Evolutionary conservation across 2,888 invertebrate species (phyloP).

Genomic region (Flexamia atlantica): DNA sequence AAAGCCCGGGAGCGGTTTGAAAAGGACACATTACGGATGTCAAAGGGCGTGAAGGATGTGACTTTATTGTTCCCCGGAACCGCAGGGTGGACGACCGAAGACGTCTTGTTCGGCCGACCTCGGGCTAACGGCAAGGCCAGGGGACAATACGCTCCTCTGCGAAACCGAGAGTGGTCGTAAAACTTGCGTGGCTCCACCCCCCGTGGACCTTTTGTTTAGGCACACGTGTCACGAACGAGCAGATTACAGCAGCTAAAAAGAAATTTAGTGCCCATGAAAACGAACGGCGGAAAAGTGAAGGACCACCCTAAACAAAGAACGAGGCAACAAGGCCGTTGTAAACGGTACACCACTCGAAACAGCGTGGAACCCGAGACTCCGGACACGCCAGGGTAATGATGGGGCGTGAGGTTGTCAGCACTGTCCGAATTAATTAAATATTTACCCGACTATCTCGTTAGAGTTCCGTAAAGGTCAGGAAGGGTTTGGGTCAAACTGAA

Average conservation of each 20-base stretch:
- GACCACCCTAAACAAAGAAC: constrained; percentile 49
- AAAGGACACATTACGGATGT: constrained; percentile 42
- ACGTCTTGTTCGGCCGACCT: constrained; percentile 25
- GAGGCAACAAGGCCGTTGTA: no score
- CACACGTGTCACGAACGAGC: constrained; percentile 35
- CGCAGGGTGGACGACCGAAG: constrained; percentile 18
- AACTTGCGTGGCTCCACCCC: constrained; percentile 39
- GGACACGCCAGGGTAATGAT: constrained; percentile 33
- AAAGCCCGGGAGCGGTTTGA: constrained; percentile 10
- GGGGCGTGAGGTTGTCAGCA: constrained; percentile 31
- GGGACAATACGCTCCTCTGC: constrained; percentile 19
- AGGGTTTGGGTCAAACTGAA: neutral
- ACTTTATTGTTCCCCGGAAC: constrained; percentile 34
- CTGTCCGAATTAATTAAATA: constrained; percentile 57
- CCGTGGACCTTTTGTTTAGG: constrained; percentile 33
- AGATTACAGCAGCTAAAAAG: constrained; percentile 41
- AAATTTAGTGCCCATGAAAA: constrained; percentile 44
- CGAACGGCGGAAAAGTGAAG: constrained; percentile 41
- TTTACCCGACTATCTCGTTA: constrained; percentile 51
- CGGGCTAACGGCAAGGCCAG: constrained; percentile 19
- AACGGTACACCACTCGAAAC: no score
- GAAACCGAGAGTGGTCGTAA: constrained; percentile 27
- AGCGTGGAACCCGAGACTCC: neutral
- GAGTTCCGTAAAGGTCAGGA: constrained; percentile 10
- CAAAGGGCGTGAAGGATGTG: constrained; percentile 40